Evolutionary conservation across 2,113 vertebrate species (phyloP).

Genomic region (Pheucticus melanocephalus): DNA sequence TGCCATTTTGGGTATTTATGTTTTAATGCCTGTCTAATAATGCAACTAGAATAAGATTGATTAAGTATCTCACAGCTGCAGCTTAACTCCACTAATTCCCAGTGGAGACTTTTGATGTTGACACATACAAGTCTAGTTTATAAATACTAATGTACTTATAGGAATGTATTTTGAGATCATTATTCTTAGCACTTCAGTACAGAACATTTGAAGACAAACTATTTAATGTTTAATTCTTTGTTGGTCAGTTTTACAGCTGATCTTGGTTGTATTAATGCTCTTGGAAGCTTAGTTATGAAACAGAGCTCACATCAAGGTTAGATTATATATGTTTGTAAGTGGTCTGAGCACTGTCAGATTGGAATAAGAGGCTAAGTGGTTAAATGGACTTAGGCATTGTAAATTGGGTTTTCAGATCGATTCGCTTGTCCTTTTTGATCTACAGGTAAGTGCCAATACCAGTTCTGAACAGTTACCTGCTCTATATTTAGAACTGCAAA

Average conservation of each 20-base stretch:
- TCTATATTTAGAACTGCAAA: not conserved
- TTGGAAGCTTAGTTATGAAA: not conserved
- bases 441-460: not conserved
- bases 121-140: not conserved
- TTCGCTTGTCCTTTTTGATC: not conserved
- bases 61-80: not conserved
- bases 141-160: not conserved
- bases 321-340: not conserved
- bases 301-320: not conserved
- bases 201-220: not conserved
- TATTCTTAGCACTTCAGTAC: not conserved
- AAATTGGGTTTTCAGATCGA: not conserved
- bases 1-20: not conserved
- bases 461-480: not conserved
- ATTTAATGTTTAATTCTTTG: not conserved
- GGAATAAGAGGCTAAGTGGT: not conserved
- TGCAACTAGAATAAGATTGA: not conserved
- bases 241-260: not conserved
- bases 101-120: not conserved
- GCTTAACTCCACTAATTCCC: not conserved
- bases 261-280: not conserved
- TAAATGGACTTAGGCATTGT: not conserved
- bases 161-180: not conserved
- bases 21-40: not conserved
- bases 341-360: not conserved